phyloP scores from a whole-genome alignment of 2,888 invertebrate species.

The Galerucella pusilla region DNA sequence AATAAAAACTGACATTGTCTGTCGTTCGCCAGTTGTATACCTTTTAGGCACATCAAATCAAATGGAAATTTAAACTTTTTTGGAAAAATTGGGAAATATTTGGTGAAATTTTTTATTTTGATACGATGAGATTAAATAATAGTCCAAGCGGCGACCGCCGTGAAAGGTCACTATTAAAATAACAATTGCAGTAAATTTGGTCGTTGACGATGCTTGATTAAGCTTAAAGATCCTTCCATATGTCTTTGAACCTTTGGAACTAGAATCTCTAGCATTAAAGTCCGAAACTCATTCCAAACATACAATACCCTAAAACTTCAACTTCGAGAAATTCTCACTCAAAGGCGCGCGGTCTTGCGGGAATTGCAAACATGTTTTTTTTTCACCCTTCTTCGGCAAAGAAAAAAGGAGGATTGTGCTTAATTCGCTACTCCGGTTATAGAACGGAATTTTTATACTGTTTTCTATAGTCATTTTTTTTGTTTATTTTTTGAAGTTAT shows the following conservation, averaged over 20 bases:
- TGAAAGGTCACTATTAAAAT: background rate
- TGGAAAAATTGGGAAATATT: no score
- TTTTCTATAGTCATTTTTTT: no score
- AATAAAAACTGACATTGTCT: background rate
- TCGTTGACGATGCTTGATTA: slow-evolving; percentile 5
- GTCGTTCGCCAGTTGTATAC: background rate
- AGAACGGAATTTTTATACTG: no score
- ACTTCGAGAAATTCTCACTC: background rate
- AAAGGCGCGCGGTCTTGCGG: background rate
- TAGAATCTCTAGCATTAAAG: slow-evolving; percentile 20
- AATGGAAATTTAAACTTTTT: background rate
- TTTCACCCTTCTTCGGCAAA: no score
- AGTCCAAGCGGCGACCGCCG: background rate
- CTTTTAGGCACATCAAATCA: background rate
- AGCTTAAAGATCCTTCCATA: slow-evolving; percentile 4
- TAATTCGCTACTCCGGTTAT: no score
- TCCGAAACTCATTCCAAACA: slow-evolving; percentile 28
- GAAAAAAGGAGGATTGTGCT: no score
- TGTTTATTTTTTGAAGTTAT: no score
- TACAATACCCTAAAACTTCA: slow-evolving; percentile 16
- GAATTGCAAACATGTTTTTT: no score
- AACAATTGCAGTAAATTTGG: background rate
- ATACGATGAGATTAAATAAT: background rate
- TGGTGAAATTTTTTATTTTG: background rate
- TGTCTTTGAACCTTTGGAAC: slow-evolving; percentile 23